Conservation (phyloP, 2,888 invertebrate species). For the Brachylomia viminalis region DNA sequence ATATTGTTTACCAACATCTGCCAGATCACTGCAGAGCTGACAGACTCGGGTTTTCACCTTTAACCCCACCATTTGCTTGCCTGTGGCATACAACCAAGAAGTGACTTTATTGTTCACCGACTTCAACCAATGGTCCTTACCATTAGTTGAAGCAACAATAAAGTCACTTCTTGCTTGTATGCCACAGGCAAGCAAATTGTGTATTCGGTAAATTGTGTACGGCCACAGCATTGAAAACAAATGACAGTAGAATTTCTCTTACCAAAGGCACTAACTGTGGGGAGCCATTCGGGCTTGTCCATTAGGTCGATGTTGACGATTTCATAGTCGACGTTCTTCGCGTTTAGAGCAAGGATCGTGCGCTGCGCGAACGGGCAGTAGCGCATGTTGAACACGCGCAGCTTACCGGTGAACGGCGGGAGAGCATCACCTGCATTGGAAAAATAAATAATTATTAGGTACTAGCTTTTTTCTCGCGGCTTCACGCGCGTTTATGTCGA, state of each 20-base stretch:
- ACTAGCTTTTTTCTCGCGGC: background rate
- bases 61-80: too few relatives aligned
- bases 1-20: background rate
- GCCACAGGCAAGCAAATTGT: too few relatives aligned
- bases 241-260: constrained; percentile 59
- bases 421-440: constrained; percentile 90
- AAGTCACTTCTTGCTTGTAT: too few relatives aligned
- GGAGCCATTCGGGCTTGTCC: constrained; percentile 95
- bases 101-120: background rate
- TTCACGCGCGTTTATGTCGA: background rate
- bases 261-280: constrained; percentile 91
- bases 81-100: background rate
- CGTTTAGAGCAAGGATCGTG: constrained; percentile 93
- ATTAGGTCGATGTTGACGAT: constrained; percentile 93
- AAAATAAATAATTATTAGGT: background rate
- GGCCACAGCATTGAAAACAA: background rate
- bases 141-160: too few relatives aligned
- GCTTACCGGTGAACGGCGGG: constrained; percentile 92
- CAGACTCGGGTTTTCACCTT: background rate
- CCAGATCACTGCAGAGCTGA: background rate
- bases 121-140: background rate
- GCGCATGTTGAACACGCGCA: constrained; percentile 95
- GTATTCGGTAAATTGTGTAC: too few relatives aligned
- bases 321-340: constrained; percentile 95
- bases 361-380: constrained; percentile 96